Evolutionary conservation across 2,888 invertebrate genomes (phyloP).

Genomic region (Drosophila neotestacea): DNA sequence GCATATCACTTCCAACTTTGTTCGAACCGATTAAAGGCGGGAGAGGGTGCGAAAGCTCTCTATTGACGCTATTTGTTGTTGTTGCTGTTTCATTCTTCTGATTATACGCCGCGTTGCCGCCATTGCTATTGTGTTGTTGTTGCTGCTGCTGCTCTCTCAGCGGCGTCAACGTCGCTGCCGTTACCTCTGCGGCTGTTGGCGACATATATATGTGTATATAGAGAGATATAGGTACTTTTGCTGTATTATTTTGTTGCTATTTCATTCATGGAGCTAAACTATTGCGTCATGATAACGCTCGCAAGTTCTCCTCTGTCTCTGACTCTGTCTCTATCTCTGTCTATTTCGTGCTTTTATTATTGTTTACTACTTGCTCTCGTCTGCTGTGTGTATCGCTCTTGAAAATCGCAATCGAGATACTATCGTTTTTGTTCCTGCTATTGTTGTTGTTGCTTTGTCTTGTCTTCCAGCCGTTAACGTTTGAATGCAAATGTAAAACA

Average conservation of each 20-base stretch:
- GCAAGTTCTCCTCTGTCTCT: conserved; percentile 6
- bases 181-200: conserved; percentile 53
- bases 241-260: conserved; percentile 24
- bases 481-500: conserved; percentile 27
- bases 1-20: conserved; percentile 54
- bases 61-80: neutral
- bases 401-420: conserved; percentile 2
- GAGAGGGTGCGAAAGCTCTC: neutral
- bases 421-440: neutral
- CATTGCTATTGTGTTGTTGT: neutral
- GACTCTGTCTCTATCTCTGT: neutral
- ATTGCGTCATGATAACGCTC: conserved; percentile 46
- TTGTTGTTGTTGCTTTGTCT: conserved; percentile 6
- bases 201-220: conserved; percentile 34
- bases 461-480: conserved; percentile 16
- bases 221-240: neutral
- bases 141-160: neutral
- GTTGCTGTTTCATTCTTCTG: conserved; percentile 1
- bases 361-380: neutral
- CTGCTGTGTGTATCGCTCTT: neutral
- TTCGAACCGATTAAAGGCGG: conserved; percentile 52
- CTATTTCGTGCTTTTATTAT: conserved; percentile 5
- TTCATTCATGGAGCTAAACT: conserved; percentile 34
- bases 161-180: conserved; percentile 37
- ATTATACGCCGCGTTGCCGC: neutral